These are phyloP conservation scores for Micrasema minimum DNA, from an alignment of 1,140 invertebrate genomes.

Conservation along the genomic window DNA sequence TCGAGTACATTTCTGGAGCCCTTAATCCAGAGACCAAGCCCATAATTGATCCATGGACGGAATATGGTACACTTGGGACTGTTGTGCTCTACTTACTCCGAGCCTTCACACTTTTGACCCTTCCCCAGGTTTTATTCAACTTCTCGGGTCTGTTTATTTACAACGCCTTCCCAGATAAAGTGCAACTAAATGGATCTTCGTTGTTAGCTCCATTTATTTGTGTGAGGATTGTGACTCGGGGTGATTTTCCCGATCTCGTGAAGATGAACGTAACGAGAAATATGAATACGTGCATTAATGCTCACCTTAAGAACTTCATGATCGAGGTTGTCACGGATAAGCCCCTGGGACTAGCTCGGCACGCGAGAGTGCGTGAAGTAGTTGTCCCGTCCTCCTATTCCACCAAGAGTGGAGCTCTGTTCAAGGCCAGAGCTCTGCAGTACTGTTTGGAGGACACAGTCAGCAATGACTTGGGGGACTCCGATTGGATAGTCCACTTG, in stretches of 20 bases:
- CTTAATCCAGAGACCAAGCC: slow-evolving; percentile 74
- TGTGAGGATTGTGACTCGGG: slow-evolving; percentile 94
- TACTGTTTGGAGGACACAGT: slow-evolving; percentile 94
- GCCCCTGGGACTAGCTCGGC: slow-evolving; percentile 77
- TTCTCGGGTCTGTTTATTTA: slow-evolving; percentile 90
- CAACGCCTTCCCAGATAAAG: slow-evolving; percentile 95
- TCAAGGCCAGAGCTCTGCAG: slow-evolving; percentile 95
- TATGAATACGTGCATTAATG: slow-evolving; percentile 87
- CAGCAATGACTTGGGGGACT: slow-evolving; percentile 83
- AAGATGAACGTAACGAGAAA: slow-evolving; percentile 90
- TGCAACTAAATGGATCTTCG: slow-evolving; percentile 88
- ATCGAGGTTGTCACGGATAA: slow-evolving; percentile 98
- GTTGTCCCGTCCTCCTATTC: slow-evolving; percentile 88
- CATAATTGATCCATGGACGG: slow-evolving; percentile 80
- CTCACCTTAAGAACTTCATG: slow-evolving; percentile 95
- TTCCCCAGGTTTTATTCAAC: slow-evolving; percentile 92
- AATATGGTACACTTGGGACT: slow-evolving; percentile 80
- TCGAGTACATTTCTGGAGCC: slow-evolving; percentile 84
- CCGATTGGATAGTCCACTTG: slow-evolving; percentile 97
- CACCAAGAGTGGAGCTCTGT: slow-evolving; percentile 91
- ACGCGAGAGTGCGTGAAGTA: slow-evolving; percentile 82
- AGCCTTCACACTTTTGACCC: slow-evolving; percentile 85
- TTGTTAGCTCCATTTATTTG: slow-evolving; percentile 95
- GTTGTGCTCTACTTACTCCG: slow-evolving; percentile 82
- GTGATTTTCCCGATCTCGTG: slow-evolving; percentile 94